Evolutionary conservation across 2,888 invertebrate species (phyloP).

Genomic region (Deilephila porcellus): DNA sequence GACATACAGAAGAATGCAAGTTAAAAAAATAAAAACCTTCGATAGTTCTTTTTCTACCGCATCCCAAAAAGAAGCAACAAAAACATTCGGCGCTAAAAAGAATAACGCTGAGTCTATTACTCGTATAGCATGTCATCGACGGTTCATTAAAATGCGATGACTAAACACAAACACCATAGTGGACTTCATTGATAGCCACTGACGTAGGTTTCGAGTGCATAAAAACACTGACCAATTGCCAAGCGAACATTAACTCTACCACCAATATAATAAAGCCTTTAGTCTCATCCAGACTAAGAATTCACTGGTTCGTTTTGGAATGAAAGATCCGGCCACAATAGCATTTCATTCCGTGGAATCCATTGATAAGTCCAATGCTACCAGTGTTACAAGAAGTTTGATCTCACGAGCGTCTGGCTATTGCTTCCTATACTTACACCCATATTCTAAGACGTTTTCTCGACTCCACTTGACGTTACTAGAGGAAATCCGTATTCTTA

Average conservation of each 20-base stretch:
- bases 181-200: constrained; percentile 84
- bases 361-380: constrained; percentile 83
- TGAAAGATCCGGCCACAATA: constrained; percentile 77
- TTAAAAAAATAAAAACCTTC: constrained; percentile 62
- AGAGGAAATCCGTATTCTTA: no score
- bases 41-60: constrained; percentile 59
- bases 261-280: constrained; percentile 50
- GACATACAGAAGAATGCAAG: constrained; percentile 62
- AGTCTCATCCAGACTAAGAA: constrained; percentile 47
- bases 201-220: constrained; percentile 73
- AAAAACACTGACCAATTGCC: constrained; percentile 63
- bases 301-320: constrained; percentile 70
- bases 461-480: no score
- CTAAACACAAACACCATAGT: constrained; percentile 82
- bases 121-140: constrained; percentile 83
- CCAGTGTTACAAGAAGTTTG: constrained; percentile 79
- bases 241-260: constrained; percentile 56
- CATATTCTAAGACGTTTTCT: no score
- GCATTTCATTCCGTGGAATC: constrained; percentile 82
- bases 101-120: constrained; percentile 83
- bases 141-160: constrained; percentile 85
- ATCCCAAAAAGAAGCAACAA: constrained; percentile 68
- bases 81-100: constrained; percentile 82
- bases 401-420: constrained; percentile 67
- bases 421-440: constrained; percentile 45